Evolutionary conservation across 2,113 vertebrate genomes (phyloP).

Genomic region (Amblyornis subalaris): DNA sequence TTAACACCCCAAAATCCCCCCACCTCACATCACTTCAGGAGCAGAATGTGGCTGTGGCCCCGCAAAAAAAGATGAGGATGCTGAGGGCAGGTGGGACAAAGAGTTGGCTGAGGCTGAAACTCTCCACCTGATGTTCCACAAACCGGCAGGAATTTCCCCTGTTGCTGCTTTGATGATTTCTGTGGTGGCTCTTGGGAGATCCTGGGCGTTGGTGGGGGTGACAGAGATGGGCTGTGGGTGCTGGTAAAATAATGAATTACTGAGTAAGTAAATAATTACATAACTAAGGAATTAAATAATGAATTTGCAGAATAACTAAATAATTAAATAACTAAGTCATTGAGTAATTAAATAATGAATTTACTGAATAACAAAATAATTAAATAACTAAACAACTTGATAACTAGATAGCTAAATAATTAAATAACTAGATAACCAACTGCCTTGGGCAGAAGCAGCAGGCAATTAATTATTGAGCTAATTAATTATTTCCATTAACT

Average conservation of each 20-base stretch:
- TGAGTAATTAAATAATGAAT: background rate
- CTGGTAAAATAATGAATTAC: background rate
- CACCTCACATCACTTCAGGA: accelerated
- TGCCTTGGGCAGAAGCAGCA: background rate
- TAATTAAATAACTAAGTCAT: background rate
- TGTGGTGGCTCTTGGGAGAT: no score
- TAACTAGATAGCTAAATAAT: background rate
- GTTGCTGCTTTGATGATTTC: accelerated
- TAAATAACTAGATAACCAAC: background rate
- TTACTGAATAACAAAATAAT: background rate
- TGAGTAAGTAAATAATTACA: background rate
- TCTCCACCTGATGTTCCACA: background rate
- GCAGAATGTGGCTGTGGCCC: background rate
- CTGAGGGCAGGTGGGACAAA: background rate
- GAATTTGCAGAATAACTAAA: background rate
- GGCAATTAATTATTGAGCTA: background rate
- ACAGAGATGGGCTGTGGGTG: background rate
- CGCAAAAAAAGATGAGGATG: background rate
- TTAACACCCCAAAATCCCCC: no score
- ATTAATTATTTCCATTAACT: background rate
- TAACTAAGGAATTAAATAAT: background rate
- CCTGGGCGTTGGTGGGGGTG: background rate
- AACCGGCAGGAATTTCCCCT: background rate
- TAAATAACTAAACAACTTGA: background rate
- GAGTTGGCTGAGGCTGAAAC: background rate